phyloP scores from a whole-genome alignment of 2,888 invertebrate species.

The Lithophane socia region DNA sequence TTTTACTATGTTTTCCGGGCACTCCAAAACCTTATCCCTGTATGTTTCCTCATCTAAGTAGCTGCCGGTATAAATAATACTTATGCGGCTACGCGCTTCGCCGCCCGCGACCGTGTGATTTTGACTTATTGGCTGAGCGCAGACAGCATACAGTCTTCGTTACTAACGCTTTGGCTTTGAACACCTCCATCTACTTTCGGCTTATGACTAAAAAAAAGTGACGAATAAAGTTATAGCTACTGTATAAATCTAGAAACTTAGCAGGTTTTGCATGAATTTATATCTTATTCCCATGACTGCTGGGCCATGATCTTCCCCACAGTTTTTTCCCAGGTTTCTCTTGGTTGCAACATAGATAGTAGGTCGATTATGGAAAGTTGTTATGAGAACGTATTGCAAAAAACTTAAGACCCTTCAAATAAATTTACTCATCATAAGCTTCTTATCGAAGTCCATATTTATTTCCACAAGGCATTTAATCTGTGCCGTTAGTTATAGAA shows the following conservation, averaged over 20 bases:
- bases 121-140: constrained; percentile 82
- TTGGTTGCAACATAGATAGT: background rate
- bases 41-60: constrained; percentile 74
- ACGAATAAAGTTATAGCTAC: background rate
- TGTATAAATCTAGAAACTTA: background rate
- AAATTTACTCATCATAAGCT: background rate
- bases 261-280: background rate
- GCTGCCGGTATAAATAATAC: constrained; percentile 83
- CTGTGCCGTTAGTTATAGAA: constrained; percentile 12
- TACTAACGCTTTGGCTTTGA: constrained; percentile 10
- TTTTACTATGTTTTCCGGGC: background rate
- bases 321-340: too few relatives aligned
- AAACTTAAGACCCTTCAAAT: background rate
- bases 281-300: background rate
- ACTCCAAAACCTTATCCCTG: constrained; percentile 21
- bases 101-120: constrained; percentile 81
- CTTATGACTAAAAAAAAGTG: background rate
- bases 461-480: background rate
- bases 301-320: background rate
- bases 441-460: background rate
- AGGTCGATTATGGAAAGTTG: background rate
- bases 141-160: constrained; percentile 49
- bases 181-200: background rate
- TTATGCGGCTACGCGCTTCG: constrained; percentile 78
- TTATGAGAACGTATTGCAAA: background rate